Percentiles rank a stretch among this genome's conserved stretches.
Evolutionary conservation across 1,140 invertebrate genomes (phyloP).

Genomic region (Wasmannia auropunctata): DNA sequence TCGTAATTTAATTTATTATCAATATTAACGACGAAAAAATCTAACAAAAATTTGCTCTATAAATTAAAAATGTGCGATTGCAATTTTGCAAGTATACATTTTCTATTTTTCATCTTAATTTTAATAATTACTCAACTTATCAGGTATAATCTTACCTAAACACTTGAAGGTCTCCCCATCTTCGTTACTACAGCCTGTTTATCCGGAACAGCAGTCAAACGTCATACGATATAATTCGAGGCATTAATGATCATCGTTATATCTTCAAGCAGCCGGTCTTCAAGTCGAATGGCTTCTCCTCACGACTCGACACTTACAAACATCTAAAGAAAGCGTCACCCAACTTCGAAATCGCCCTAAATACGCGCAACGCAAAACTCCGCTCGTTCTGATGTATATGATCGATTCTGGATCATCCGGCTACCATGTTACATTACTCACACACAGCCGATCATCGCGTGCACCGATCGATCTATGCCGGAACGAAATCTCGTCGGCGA

Average conservation of each 20-base stretch:
- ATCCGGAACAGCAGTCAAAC: conserved; percentile 9
- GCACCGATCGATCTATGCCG: conserved; percentile 54
- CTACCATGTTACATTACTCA: conserved; percentile 4
- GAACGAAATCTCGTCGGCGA: conserved; percentile 33
- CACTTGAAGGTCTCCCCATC: neutral
- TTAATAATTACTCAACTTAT: neutral
- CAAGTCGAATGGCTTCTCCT: neutral
- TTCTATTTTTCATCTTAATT: neutral
- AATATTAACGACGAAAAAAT: neutral
- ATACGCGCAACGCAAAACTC: neutral
- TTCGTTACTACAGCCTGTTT: neutral
- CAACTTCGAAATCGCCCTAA: neutral
- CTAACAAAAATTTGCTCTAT: neutral
- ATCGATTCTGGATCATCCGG: conserved; percentile 18
- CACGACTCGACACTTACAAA: neutral
- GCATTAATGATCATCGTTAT: neutral
- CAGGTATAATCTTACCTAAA: conserved; percentile 36
- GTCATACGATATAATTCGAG: neutral
- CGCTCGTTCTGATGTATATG: neutral
- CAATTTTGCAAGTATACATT: neutral
- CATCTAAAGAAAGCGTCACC: neutral
- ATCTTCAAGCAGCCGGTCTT: neutral
- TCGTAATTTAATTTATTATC: conserved; percentile 5
- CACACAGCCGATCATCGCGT: neutral
- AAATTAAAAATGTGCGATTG: neutral